Conservation (phyloP, 1,140 invertebrate species). For the Drosophila ogumai region DNA sequence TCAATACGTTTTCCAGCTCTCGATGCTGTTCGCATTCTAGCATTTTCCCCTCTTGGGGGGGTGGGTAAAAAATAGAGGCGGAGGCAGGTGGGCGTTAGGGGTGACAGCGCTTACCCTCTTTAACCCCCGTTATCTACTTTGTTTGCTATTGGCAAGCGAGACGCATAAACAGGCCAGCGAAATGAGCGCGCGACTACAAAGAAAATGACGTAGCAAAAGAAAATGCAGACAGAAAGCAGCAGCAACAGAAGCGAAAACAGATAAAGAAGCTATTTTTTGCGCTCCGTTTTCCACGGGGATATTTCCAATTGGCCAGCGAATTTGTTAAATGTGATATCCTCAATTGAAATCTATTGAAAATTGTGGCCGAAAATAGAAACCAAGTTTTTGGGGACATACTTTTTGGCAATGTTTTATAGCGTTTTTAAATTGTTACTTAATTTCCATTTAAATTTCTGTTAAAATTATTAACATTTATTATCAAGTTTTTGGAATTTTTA, state of each 20-base stretch:
- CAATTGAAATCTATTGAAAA: not conserved
- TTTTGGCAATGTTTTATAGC: too few relatives aligned
- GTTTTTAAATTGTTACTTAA: too few relatives aligned
- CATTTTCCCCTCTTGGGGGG: slow-evolving; percentile 3
- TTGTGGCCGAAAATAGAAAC: not conserved
- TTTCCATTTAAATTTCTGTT: too few relatives aligned
- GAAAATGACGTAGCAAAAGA: not conserved
- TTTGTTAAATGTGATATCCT: not conserved
- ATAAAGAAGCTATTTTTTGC: not conserved
- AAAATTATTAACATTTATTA: too few relatives aligned
- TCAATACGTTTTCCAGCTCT: slow-evolving; percentile 32
- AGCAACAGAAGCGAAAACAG: not conserved
- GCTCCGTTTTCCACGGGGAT: not conserved
- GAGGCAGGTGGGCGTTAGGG: not conserved
- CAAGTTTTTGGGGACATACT: not conserved
- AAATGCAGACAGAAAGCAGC: not conserved
- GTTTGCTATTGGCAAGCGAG: slow-evolving; percentile 21
- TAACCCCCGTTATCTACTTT: slow-evolving; percentile 8
- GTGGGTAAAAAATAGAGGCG: not conserved
- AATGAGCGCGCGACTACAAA: slow-evolving; percentile 19
- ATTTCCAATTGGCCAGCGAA: not conserved
- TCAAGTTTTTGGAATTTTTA: too few relatives aligned
- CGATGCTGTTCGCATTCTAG: slow-evolving; percentile 5
- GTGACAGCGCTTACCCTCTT: not conserved
- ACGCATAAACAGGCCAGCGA: slow-evolving; percentile 32